Evolutionary conservation across 2,888 invertebrate genomes (phyloP).

Genomic region (Drosophila yooni): DNA sequence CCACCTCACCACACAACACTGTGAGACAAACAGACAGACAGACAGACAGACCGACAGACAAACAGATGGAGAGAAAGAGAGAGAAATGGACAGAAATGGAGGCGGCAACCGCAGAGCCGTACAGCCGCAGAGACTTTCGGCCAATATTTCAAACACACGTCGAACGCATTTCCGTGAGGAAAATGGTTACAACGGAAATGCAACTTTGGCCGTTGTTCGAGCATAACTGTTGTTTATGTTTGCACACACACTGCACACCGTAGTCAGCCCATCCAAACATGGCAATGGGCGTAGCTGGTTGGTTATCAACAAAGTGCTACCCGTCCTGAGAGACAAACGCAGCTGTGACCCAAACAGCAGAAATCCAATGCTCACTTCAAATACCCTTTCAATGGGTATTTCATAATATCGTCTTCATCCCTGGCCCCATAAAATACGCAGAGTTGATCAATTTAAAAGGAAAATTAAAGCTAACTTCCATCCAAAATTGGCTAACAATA

Average conservation of each 20-base stretch:
- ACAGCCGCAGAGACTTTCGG: slow-evolving; percentile 55
- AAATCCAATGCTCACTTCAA: slow-evolving; percentile 21
- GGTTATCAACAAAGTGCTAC: slow-evolving; percentile 46
- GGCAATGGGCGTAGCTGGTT: slow-evolving; percentile 12
- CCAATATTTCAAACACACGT: slow-evolving; percentile 81
- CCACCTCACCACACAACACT: neutral
- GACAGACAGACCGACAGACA: slow-evolving; percentile 9
- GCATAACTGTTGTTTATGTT: slow-evolving; percentile 79
- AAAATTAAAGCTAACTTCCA: neutral
- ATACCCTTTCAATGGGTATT: neutral
- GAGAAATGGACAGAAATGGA: slow-evolving; percentile 24
- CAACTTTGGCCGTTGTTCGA: slow-evolving; percentile 77
- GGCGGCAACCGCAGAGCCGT: slow-evolving; percentile 48
- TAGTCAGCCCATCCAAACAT: slow-evolving; percentile 17
- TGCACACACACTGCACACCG: slow-evolving; percentile 40
- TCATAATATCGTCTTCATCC: neutral
- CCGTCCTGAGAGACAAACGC: slow-evolving; percentile 45
- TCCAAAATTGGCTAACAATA: neutral
- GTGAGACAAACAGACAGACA: slow-evolving; percentile 3
- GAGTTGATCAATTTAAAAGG: neutral
- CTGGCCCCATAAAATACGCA: neutral
- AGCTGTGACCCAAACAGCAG: slow-evolving; percentile 42
- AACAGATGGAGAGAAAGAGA: neutral
- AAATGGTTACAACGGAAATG: slow-evolving; percentile 79
- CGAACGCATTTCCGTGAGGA: slow-evolving; percentile 80